phyloP scores from a whole-genome alignment of 2,797 vertebrate species.

The Arrhamphus sclerolepis region DNA sequence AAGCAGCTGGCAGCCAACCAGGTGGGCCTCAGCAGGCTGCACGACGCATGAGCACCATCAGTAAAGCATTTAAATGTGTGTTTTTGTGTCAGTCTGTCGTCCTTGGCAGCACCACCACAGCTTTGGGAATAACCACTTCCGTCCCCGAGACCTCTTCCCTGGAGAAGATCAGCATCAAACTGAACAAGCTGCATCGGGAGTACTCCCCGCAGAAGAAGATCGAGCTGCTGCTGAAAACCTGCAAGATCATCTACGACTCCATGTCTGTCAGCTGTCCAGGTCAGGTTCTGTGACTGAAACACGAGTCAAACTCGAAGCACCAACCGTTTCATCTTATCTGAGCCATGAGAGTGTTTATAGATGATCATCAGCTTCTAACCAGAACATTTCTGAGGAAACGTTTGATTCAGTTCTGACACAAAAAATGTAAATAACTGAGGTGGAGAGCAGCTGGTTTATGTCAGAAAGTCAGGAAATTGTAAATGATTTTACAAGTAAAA shows the following conservation, averaged over 20 bases:
- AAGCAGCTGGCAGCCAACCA: slow-evolving; percentile 91
- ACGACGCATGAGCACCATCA: too few relatives aligned
- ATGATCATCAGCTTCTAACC: too few relatives aligned
- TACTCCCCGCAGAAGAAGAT: slow-evolving; percentile 98
- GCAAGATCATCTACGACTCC: slow-evolving; percentile 97
- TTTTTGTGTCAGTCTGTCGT: slow-evolving; percentile 53
- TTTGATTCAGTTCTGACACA: too few relatives aligned
- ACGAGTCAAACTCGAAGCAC: too few relatives aligned
- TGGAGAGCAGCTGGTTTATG: too few relatives aligned
- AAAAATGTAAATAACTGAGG: too few relatives aligned
- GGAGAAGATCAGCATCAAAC: slow-evolving; percentile 93
- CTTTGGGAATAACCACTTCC: slow-evolving; percentile 90
- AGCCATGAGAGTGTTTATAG: too few relatives aligned
- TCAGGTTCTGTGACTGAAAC: slow-evolving; percentile 21
- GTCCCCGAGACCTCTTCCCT: slow-evolving; percentile 88
- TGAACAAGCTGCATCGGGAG: slow-evolving; percentile 87
- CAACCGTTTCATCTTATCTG: too few relatives aligned
- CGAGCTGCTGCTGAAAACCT: slow-evolving; percentile 91
- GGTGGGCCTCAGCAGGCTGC: slow-evolving; percentile 31
- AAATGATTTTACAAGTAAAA: too few relatives aligned
- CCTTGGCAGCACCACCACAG: slow-evolving; percentile 91
- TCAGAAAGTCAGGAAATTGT: too few relatives aligned
- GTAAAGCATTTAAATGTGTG: not conserved
- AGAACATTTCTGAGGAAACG: too few relatives aligned
- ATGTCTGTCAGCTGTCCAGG: slow-evolving; percentile 93